Percentiles rank a stretch among this genome's conserved stretches.
Conservation (phyloP, 2,888 invertebrate species). For the Chrysolina oricalcia region DNA sequence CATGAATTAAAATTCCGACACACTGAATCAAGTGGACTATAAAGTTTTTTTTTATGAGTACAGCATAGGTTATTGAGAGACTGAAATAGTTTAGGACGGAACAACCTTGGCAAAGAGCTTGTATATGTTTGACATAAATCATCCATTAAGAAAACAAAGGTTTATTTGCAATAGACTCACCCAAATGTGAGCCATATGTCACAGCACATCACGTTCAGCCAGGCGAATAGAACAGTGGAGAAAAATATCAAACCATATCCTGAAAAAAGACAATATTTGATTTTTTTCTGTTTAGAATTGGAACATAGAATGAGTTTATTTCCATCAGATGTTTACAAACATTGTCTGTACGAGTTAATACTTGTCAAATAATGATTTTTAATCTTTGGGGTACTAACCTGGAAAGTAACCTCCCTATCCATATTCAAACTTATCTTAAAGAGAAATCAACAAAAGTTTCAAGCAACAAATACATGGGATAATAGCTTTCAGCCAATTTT, state of each 20-base stretch:
- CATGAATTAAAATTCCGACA: background rate
- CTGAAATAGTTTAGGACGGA: background rate
- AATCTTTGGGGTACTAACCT: too few species aligned
- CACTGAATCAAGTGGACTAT: background rate
- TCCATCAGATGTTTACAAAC: too few species aligned
- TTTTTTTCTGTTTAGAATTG: too few species aligned
- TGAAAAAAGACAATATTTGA: slow-evolving; percentile 49
- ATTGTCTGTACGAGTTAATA: too few species aligned
- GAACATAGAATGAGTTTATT: too few species aligned
- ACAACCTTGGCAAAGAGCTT: slow-evolving; percentile 9
- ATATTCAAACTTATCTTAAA: too few species aligned
- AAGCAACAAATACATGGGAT: too few species aligned
- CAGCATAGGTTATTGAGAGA: background rate
- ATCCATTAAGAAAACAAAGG: slow-evolving; percentile 16
- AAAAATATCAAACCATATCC: slow-evolving; percentile 58
- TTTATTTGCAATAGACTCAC: slow-evolving; percentile 53
- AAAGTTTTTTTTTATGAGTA: background rate
- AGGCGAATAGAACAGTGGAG: slow-evolving; percentile 56
- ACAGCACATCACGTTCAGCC: slow-evolving; percentile 63
- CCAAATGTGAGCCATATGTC: slow-evolving; percentile 65
- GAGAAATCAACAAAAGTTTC: too few species aligned
- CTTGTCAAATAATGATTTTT: too few species aligned
- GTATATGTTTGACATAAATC: slow-evolving; percentile 14
- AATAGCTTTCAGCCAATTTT: too few species aligned
- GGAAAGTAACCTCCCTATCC: too few species aligned